These are phyloP conservation scores for Actias luna DNA, from an alignment of 2,888 invertebrate species.

Conservation along the genomic window DNA sequence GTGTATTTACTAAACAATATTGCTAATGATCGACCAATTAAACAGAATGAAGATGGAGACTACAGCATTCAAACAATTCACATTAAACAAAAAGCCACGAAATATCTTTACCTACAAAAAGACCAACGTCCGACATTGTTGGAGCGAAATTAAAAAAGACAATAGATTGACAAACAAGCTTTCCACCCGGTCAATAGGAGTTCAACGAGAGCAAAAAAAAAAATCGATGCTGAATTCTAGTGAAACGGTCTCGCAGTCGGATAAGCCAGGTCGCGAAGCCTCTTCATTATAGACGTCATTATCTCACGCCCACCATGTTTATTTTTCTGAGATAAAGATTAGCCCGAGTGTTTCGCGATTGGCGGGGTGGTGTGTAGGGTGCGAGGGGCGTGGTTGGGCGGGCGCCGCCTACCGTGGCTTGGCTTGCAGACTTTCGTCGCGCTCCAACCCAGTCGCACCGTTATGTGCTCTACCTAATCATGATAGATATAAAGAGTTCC, in stretches of 20 bases:
- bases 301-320: slow-evolving; percentile 79
- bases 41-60: slow-evolving; percentile 68
- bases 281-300: slow-evolving; percentile 77
- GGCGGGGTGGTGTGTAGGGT: slow-evolving; percentile 57
- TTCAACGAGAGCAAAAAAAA: slow-evolving; percentile 52
- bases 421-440: slow-evolving; percentile 28
- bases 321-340: slow-evolving; percentile 81
- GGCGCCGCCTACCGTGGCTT: slow-evolving; percentile 28
- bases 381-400: slow-evolving; percentile 44
- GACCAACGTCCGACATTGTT: slow-evolving; percentile 43
- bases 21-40: slow-evolving; percentile 71
- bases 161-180: slow-evolving; percentile 61
- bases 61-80: slow-evolving; percentile 55
- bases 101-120: slow-evolving; percentile 28
- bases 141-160: slow-evolving; percentile 53
- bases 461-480: slow-evolving; percentile 51
- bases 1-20: slow-evolving; percentile 53
- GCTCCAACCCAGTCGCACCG: slow-evolving; percentile 50
- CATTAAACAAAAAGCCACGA: slow-evolving; percentile 50
- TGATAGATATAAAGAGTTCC: slow-evolving; percentile 96
- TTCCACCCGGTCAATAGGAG: slow-evolving; percentile 47
- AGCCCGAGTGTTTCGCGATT: slow-evolving; percentile 73
- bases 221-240: slow-evolving; percentile 60
- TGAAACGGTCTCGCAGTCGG: slow-evolving; percentile 61
- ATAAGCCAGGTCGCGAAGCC: slow-evolving; percentile 71